These are phyloP conservation scores for Sapayoa aenigma DNA, from an alignment of 2,113 vertebrate genomes.

Conservation along the genomic window DNA sequence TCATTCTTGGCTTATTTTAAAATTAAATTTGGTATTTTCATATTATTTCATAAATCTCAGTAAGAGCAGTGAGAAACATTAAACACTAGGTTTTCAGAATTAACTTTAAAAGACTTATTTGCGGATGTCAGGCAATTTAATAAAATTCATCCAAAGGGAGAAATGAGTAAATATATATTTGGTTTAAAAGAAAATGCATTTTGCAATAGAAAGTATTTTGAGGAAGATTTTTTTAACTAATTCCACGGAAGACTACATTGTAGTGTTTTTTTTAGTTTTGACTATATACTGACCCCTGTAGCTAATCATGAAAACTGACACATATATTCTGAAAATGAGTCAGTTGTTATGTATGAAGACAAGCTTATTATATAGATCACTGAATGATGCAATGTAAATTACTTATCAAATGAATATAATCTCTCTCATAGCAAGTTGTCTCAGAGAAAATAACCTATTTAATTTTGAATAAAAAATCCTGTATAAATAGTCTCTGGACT, in stretches of 20 bases:
- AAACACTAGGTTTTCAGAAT: background rate
- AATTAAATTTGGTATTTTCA: background rate
- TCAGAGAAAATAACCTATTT: background rate
- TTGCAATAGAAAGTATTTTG: background rate
- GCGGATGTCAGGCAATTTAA: background rate
- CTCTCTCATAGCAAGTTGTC: background rate
- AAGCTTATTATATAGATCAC: background rate
- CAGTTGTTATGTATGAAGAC: background rate
- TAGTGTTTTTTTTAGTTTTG: background rate
- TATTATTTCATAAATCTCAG: background rate
- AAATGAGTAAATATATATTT: background rate
- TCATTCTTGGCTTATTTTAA: background rate
- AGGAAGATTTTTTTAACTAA: background rate
- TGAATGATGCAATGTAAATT: background rate
- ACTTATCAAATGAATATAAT: background rate
- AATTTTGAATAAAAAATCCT: background rate
- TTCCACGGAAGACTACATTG: background rate
- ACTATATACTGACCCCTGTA: background rate
- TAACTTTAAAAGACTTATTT: background rate
- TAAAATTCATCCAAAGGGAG: background rate
- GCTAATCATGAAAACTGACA: background rate
- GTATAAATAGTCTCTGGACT: background rate
- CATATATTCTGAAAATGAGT: background rate
- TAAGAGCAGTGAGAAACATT: background rate
- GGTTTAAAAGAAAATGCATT: background rate